Percentiles rank a stretch among this genome's conserved stretches.
Evolutionary conservation across 2,888 invertebrate genomes (phyloP).

Genomic region (Sarcophaga caerulescens): DNA sequence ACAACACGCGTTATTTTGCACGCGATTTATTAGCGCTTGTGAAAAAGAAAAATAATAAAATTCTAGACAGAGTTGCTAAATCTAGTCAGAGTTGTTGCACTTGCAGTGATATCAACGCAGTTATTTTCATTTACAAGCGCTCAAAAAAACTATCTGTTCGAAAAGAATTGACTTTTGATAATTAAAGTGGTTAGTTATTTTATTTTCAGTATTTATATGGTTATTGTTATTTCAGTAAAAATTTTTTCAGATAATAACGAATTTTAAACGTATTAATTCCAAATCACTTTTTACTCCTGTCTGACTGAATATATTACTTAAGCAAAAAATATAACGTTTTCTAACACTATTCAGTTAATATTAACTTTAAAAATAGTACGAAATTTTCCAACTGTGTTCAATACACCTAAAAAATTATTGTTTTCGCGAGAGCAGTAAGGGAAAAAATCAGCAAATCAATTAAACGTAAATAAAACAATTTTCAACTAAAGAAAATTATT

Average conservation of each 20-base stretch:
- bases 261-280: too few species aligned
- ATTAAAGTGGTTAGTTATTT: too few species aligned
- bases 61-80: slow-evolving; percentile 29
- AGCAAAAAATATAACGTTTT: background rate
- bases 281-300: too few species aligned
- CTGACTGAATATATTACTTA: too few species aligned
- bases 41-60: slow-evolving; percentile 18
- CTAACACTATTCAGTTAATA: background rate
- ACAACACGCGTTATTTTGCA: slow-evolving; percentile 69
- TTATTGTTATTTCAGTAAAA: too few species aligned
- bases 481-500: background rate
- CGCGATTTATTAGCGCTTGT: slow-evolving; percentile 16
- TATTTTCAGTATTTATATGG: too few species aligned
- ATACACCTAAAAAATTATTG: slow-evolving; percentile 56
- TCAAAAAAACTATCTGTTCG: too few species aligned
- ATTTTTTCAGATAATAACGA: too few species aligned
- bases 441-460: slow-evolving; percentile 45
- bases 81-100: slow-evolving; percentile 5
- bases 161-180: too few species aligned
- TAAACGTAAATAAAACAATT: slow-evolving; percentile 23
- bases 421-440: slow-evolving; percentile 42
- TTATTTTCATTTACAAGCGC: too few species aligned
- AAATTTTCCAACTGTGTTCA: slow-evolving; percentile 30
- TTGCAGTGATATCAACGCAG: too few species aligned
- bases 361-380: slow-evolving; percentile 11